phyloP scores from a whole-genome alignment of 2,797 vertebrate species.

The Poecilia picta region DNA sequence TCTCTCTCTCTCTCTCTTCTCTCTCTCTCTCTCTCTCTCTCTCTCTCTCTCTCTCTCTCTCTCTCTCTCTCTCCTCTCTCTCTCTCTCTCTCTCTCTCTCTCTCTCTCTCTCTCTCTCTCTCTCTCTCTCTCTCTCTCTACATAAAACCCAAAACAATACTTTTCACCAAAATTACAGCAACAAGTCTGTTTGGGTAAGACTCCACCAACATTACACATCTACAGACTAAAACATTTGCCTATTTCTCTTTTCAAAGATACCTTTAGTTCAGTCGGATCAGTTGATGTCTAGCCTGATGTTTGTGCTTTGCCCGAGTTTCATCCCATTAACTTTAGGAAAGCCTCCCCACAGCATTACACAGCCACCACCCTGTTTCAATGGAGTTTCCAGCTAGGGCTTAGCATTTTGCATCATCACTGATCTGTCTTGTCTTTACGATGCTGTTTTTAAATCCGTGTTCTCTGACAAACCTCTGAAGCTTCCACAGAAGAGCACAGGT shows the following conservation, averaged over 20 bases:
- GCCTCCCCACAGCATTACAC: neutral
- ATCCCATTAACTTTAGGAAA: neutral
- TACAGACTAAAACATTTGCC: neutral
- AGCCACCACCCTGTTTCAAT: neutral
- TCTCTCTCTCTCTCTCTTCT: too few relatives aligned
- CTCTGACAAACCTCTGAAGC: neutral
- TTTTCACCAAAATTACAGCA: neutral
- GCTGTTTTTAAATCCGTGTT: neutral
- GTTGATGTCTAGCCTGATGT: neutral
- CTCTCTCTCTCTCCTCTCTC: too few relatives aligned
- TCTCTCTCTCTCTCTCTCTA: neutral
- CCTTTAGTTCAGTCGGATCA: neutral
- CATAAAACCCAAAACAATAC: neutral
- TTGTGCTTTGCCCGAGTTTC: neutral
- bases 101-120: too few relatives aligned
- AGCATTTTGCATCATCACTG: neutral
- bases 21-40: too few relatives aligned
- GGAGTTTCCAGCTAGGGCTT: neutral
- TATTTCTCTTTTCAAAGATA: neutral
- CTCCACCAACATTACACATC: neutral
- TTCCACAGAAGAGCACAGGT: neutral
- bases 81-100: too few relatives aligned
- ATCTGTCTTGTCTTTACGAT: neutral
- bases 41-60: too few relatives aligned
- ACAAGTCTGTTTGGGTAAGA: neutral